Conservation (phyloP, 2,888 invertebrate genomes). For the Amphipoea oculea region DNA sequence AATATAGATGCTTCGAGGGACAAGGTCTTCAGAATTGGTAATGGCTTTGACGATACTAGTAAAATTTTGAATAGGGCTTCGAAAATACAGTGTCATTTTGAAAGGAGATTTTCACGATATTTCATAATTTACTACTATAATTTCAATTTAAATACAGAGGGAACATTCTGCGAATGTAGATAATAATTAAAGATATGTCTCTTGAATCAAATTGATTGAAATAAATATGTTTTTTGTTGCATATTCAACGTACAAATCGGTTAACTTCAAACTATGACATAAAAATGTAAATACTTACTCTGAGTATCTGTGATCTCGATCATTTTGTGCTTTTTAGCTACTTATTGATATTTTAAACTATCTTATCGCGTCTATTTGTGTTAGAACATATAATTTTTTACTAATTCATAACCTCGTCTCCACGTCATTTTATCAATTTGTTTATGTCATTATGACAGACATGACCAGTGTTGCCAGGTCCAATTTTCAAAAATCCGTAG, state of each 20-base stretch:
- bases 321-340: slow-evolving; percentile 89
- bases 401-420: slow-evolving; percentile 65
- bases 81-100: not conserved
- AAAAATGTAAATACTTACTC: slow-evolving; percentile 91
- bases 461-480: not conserved
- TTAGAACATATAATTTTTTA: slow-evolving; percentile 62
- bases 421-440: slow-evolving; percentile 64
- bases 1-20: no score
- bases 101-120: not conserved
- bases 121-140: not conserved
- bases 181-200: not conserved
- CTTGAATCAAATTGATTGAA: not conserved
- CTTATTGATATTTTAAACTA: slow-evolving; percentile 42
- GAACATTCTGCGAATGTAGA: not conserved
- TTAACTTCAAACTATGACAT: slow-evolving; percentile 23
- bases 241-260: not conserved
- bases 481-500: no score
- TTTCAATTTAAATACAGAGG: not conserved
- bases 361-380: slow-evolving; percentile 44
- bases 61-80: not conserved
- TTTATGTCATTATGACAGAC: slow-evolving; percentile 52
- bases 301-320: slow-evolving; percentile 96
- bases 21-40: not conserved
- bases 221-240: slow-evolving; percentile 25
- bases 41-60: not conserved